Evolutionary conservation across 1,140 invertebrate genomes (phyloP), one percentile per base, ranked within the genome.

Genomic region (Zophobas atratus): DNA sequence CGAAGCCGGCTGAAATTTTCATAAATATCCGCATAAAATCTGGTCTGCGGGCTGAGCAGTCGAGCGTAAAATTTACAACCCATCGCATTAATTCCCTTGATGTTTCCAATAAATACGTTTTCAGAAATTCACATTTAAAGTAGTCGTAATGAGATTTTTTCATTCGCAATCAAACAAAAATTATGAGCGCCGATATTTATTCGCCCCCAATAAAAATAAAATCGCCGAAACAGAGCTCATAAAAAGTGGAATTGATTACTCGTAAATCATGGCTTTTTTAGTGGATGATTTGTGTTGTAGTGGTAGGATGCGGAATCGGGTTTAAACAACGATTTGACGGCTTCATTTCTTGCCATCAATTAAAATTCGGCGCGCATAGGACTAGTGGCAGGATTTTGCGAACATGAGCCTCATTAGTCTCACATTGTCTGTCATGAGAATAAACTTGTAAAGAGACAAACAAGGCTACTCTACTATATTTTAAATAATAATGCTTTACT

Each of bases 11-110:
- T 60, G 8, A 39, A 60, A 60, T 60, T 60, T 60, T 60, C 56
- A 60, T 60, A 60, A 60, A 60, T 35, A 60, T 60, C 8, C 56
- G 36, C 56, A 39, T 36, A 60, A 60, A 60, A 60, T 67, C 60
- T 67, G 57, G n/a, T 51, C 33, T 32, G 49, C 49, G 49, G 20
- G 39, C 1, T 6, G 39, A 5, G 60, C 20, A 67, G 5, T 43
- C 33, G 60, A 67, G 38, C 39, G 39, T 38, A 67, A 67, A 67
- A 67, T 67, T 67, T 67, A 67, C 39, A 46, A 67, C 60, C 60
- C 38, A 41, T 67, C 38, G 20, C 60, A 67, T 67, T 67, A 67
- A 67, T 67, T 67, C 39, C n/a, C 60, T 67, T 67, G 60, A 67
- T 67, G 60, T 67, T 67, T 43, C 33, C 60, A 43, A 41, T 67